phyloP scores from a whole-genome alignment of 2,113 vertebrate genomes.

The Passer montanus region DNA sequence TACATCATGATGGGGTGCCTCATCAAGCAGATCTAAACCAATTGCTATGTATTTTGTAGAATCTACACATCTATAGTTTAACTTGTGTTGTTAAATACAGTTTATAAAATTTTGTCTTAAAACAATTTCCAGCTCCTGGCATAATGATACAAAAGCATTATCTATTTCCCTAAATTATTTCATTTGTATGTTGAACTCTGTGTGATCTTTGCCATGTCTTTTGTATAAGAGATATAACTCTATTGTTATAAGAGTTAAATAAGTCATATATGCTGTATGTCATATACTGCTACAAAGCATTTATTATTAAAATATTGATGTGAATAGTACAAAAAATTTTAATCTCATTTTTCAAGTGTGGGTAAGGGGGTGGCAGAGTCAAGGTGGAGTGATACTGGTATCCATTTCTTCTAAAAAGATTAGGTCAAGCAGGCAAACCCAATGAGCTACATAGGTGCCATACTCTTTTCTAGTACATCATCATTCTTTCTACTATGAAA shows the following conservation, averaged over 20 bases:
- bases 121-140: neutral
- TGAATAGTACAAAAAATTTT: neutral
- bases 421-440: neutral
- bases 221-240: neutral
- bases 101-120: neutral
- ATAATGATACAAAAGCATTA: neutral
- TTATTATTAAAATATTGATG: neutral
- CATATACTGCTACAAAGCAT: neutral
- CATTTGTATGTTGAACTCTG: neutral
- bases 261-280: too few relatives aligned
- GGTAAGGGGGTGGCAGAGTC: rapidly evolving
- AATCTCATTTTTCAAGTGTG: neutral
- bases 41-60: neutral
- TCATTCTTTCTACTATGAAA: neutral
- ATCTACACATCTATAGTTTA: neutral
- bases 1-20: neutral
- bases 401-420: neutral
- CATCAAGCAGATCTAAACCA: neutral
- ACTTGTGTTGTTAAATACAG: neutral
- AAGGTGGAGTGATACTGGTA: neutral
- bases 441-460: neutral
- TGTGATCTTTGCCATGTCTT: neutral
- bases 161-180: neutral
- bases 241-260: too few relatives aligned
- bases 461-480: neutral